Evolutionary conservation across 2,113 vertebrate species (phyloP).

Genomic region (Callocephalon fimbriatum): DNA sequence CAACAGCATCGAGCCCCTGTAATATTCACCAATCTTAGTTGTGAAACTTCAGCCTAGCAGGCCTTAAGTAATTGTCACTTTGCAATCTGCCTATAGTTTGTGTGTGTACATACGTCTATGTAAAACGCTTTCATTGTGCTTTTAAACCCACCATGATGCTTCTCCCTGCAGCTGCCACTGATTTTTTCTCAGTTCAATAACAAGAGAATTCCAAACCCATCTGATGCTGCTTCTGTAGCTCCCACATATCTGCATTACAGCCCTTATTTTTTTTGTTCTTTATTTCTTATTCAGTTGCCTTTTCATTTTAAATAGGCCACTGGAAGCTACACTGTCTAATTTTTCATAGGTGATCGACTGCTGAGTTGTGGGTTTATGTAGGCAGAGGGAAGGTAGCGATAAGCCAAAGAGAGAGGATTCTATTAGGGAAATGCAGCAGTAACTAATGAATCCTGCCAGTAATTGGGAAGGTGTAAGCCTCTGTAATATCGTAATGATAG

Average conservation of each 20-base stretch:
- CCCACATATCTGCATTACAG: not conserved
- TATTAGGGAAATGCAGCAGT: conserved; percentile 85
- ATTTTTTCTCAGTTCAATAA: conserved; percentile 26
- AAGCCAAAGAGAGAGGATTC: conserved; percentile 77
- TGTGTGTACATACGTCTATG: not conserved
- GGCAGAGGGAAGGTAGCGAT: conserved; percentile 85
- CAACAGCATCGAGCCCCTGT: conserved; percentile 37
- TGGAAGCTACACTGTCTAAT: conserved; percentile 66
- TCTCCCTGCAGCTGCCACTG: conserved; percentile 13
- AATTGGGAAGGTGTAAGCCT: conserved; percentile 95
- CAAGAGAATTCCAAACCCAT: conserved; percentile 20
- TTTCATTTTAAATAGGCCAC: conserved; percentile 76
- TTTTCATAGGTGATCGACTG: conserved; percentile 82
- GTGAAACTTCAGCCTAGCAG: conserved; percentile 59
- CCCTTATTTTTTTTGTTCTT: not conserved
- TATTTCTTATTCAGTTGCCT: conserved; percentile 54
- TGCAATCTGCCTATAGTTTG: conserved; percentile 26
- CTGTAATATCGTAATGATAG: conserved; percentile 94
- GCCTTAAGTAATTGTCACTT: conserved; percentile 57
- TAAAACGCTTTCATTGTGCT: conserved; percentile 19
- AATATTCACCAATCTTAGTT: conserved; percentile 62
- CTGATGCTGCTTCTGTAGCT: not conserved
- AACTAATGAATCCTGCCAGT: conserved; percentile 99
- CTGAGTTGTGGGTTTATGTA: conserved; percentile 78
- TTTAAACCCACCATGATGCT: conserved; percentile 9